Base-by-base conservation (phyloP, 2,888 invertebrate genomes). In the Dasypolia templi region DNA sequence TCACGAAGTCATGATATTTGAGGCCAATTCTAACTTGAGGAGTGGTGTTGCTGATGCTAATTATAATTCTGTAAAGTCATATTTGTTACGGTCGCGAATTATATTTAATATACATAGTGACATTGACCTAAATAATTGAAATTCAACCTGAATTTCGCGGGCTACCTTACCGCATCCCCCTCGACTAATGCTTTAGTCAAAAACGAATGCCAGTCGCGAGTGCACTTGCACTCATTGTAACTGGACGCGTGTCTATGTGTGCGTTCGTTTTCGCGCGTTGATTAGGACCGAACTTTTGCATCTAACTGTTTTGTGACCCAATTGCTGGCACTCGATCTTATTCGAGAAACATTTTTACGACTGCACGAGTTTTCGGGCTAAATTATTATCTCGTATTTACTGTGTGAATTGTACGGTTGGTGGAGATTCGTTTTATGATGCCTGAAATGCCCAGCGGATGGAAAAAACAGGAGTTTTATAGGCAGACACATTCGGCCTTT, bases 271-370 rank as follows among this genome's bases (percentile, higher is more conserved):
- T 19, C 29, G 22, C 29, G 26, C 12, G 3, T 19, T 19, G 26
- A 19, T 26, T 19, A 17, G 3, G 35, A 1, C 2, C 3, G 2
- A n/a, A 9, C 46, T 75, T 55, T 39, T 70, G 39, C 14, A 19
- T 0, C 14, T 1, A n/a, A 35, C 14, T 19, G 26, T 46, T 26
- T 12, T 53, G 17, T 49, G 72, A 17, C 32, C 12, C 58, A 42
- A 56, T 49, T 51, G 68, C 29, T 51, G 35, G 58, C 53, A 77
- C 72, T 84, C 67, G 55, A 82, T 81, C 70, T 72, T 29, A 84
- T 83, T 81, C 62, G 42, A 46, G 61, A 62, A 75, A 66, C 74
- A 79, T 79, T 75, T 80, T 85, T 85, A 85, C 66, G 75, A 74
- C 66, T 64, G 64, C 53, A 35, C 51, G 81, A 84, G 68, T 80